phyloP scores from a whole-genome alignment of 2,888 invertebrate species.

The Ramazzottius varieornatus region DNA sequence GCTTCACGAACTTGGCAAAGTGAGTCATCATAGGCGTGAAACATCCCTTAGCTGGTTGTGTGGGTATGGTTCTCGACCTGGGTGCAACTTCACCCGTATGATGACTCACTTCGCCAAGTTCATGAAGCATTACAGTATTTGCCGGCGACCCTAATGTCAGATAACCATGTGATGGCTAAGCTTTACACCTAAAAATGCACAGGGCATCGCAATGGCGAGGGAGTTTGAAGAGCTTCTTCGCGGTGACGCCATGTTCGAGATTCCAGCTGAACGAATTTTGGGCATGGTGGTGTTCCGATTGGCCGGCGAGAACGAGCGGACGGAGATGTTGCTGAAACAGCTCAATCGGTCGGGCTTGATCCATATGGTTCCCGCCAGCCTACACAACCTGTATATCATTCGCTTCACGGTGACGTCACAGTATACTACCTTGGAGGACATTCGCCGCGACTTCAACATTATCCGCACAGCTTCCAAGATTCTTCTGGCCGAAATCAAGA shows the following conservation, averaged over 20 bases:
- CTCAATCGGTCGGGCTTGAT: slow-evolving; percentile 61
- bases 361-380: slow-evolving; percentile 67
- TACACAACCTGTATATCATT: slow-evolving; percentile 36
- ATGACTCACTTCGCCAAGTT: no score
- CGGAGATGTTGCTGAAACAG: slow-evolving; percentile 54
- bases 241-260: slow-evolving; percentile 60
- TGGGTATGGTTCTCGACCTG: no score
- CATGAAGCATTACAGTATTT: no score
- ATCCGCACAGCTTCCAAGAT: slow-evolving; percentile 23
- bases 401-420: slow-evolving; percentile 77
- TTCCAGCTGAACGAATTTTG: slow-evolving; percentile 57
- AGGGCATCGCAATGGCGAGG: slow-evolving; percentile 66
- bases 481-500: slow-evolving; percentile 10
- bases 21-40: no score
- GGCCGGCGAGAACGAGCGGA: slow-evolving; percentile 41
- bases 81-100: no score
- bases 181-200: no score
- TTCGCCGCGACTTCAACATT: slow-evolving; percentile 45
- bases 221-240: slow-evolving; percentile 62
- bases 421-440: slow-evolving; percentile 34
- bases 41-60: no score
- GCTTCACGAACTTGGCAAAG: no score
- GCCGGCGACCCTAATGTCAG: no score
- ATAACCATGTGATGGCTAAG: no score
- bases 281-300: slow-evolving; percentile 73